These are phyloP conservation scores for Hirtodrosophila histrioides DNA, from an alignment of 2,888 invertebrate species.

Conservation along the genomic window DNA sequence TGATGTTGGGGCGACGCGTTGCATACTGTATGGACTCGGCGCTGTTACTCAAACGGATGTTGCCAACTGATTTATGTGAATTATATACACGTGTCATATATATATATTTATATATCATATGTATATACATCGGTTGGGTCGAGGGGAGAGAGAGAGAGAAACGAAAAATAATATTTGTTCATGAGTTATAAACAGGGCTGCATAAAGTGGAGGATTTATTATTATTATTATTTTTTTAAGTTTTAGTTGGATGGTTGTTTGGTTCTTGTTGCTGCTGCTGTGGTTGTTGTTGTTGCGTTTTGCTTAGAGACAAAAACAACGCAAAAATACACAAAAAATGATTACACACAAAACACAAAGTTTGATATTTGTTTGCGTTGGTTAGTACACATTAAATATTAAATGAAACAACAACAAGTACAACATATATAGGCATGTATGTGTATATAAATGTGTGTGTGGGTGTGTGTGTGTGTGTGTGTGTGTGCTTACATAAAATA, in stretches of 20 bases:
- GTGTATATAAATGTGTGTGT: constrained; percentile 17
- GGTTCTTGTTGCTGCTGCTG: constrained; percentile 15
- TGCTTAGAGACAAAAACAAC: constrained; percentile 29
- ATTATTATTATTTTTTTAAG: constrained; percentile 9
- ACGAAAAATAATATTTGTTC: constrained; percentile 47
- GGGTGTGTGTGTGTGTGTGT: constrained; percentile 20
- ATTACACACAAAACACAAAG: constrained; percentile 30
- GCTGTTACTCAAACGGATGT: constrained; percentile 87
- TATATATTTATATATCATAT: constrained; percentile 12
- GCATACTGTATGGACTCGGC: constrained; percentile 88
- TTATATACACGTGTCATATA: constrained; percentile 16
- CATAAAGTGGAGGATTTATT: constrained; percentile 3
- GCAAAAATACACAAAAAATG: constrained; percentile 9
- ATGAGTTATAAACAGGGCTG: constrained; percentile 30
- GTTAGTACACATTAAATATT: constrained; percentile 25
- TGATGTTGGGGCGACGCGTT: constrained; percentile 85
- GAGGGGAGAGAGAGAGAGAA: constrained; percentile 27
- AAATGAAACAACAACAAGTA: constrained; percentile 53
- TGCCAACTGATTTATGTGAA: constrained; percentile 84
- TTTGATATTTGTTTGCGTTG: constrained; percentile 10
- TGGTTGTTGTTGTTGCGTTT: constrained; percentile 23
- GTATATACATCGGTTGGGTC: constrained; percentile 10
- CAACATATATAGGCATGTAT: constrained; percentile 31
- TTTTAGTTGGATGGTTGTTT: constrained; percentile 33
- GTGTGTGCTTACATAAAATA: constrained; percentile 21